Evolutionary conservation across 2,113 vertebrate species (phyloP), one percentile per base, ranked within the genome.

Genomic region (Notarius lentiginosus): DNA sequence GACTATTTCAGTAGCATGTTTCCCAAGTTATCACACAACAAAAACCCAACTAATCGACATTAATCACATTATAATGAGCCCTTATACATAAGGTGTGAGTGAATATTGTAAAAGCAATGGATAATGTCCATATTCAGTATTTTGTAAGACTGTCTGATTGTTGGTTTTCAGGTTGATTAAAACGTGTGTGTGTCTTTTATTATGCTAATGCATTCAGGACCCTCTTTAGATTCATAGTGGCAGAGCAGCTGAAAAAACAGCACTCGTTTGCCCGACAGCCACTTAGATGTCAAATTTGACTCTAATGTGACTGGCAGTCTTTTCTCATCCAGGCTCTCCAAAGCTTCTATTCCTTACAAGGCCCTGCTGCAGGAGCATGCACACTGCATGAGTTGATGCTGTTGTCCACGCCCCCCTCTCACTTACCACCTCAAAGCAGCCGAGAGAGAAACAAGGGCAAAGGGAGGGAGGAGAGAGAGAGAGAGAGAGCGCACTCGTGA

Each of bases 321-420:
- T 73, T 80, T 70, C 76, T 81, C 65, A 70, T 79, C 30, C 60
- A 80, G 61, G 47, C 79, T 83, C 41, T 66, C 55, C 65, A 75
- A 47, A n/a, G 86, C 86, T 89, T 89, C 84, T 88, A 85, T 88
- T 90, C 89, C 89, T 88, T 90, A 90, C 89, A 90, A 89, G 89
- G 89, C 56, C 86, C 75, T 89, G 80, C 79, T 84, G 85, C 83
- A 88, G 73, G 72, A 72, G n/a, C 79, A 51, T 60, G 60, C 27
- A 61, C 83, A 61, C 79, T 76, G 81, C 75, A 66, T 80, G 49
- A 90, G 85, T 84, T 88, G 85, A 80, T 87, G 77, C 63, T 83
- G 34, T 66, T 61, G 75, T 83, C 56, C 60, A 86, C 82, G 81
- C 82, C 84, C 85, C 41, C 83, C 61, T 56, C 63, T 34, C 84